These are phyloP conservation scores for Caenorhabditis sp. DNA, from an alignment of 2,888 invertebrate genomes.

Conservation along the genomic window DNA sequence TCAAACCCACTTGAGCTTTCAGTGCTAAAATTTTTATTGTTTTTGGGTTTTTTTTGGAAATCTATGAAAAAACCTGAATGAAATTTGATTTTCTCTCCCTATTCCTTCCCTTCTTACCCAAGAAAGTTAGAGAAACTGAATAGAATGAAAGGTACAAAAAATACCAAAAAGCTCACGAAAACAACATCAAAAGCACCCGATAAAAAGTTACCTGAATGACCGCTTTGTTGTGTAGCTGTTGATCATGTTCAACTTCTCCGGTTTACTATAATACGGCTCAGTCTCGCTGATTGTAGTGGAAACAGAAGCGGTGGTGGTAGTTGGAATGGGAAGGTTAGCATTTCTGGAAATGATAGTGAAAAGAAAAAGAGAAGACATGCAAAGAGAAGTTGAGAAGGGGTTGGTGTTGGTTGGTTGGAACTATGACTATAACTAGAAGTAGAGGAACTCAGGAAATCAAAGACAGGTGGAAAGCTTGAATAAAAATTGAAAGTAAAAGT, in stretches of 20 bases:
- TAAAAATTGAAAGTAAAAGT: neutral
- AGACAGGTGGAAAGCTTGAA: constrained; percentile 2
- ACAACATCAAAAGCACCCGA: constrained; percentile 7
- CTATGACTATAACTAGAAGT: no score
- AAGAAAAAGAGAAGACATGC: constrained; percentile 48
- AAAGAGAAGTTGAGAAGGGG: constrained; percentile 25
- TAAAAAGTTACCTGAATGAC: constrained; percentile 58
- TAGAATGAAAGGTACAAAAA: neutral
- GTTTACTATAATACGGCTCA: constrained; percentile 63
- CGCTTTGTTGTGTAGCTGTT: constrained; percentile 46
- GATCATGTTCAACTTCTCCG: constrained; percentile 53
- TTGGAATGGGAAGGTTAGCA: constrained; percentile 57
- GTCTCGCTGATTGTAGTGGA: constrained; percentile 58
- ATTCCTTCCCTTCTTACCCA: neutral
- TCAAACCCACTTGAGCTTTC: constrained; percentile 70
- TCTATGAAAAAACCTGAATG: no score
- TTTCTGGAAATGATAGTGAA: constrained; percentile 59
- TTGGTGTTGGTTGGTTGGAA: no score
- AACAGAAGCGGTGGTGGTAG: constrained; percentile 60
- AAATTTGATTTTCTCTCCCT: no score
- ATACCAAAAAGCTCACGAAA: constrained; percentile 29
- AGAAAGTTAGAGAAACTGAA: constrained; percentile 19
- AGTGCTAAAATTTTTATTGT: constrained; percentile 56
- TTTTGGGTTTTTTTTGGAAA: no score
- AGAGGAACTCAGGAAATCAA: constrained; percentile 14